phyloP scores from a whole-genome alignment of 2,888 invertebrate genomes.

The Mimachlamys varia region DNA sequence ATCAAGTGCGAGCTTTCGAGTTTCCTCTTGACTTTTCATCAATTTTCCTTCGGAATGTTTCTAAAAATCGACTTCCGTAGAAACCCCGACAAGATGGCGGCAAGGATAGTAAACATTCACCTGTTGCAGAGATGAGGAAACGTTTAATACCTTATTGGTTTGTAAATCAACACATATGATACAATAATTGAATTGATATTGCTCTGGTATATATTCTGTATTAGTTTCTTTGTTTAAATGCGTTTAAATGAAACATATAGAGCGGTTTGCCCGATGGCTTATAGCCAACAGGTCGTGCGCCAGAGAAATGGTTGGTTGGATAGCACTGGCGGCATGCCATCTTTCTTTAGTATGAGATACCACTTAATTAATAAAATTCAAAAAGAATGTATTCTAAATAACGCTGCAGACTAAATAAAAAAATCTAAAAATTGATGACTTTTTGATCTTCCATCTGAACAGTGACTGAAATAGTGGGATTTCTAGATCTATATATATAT shows the following conservation, averaged over 20 bases:
- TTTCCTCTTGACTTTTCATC: neutral
- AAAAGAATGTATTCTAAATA: neutral
- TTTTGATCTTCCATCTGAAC: neutral
- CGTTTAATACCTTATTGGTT: neutral
- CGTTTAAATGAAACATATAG: neutral
- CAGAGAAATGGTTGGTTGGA: slow-evolving; percentile 7
- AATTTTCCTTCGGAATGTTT: neutral
- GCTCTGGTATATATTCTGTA: neutral
- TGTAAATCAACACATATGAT: neutral
- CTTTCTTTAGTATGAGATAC: neutral
- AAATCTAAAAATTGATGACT: too few species aligned
- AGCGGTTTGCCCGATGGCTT: neutral
- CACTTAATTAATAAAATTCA: neutral
- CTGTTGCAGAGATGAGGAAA: slow-evolving; percentile 36
- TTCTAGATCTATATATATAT: neutral
- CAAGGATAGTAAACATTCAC: slow-evolving; percentile 36
- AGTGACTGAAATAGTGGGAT: neutral
- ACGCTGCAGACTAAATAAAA: too few species aligned
- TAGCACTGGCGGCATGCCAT: neutral
- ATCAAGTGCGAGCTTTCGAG: slow-evolving; percentile 22
- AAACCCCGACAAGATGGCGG: slow-evolving; percentile 38
- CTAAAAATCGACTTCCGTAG: slow-evolving; percentile 8
- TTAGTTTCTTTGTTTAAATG: neutral
- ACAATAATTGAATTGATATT: neutral
- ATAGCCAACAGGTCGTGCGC: neutral